phyloP scores from a whole-genome alignment of 2,797 vertebrate species.

The Astyanax mexicanus region DNA sequence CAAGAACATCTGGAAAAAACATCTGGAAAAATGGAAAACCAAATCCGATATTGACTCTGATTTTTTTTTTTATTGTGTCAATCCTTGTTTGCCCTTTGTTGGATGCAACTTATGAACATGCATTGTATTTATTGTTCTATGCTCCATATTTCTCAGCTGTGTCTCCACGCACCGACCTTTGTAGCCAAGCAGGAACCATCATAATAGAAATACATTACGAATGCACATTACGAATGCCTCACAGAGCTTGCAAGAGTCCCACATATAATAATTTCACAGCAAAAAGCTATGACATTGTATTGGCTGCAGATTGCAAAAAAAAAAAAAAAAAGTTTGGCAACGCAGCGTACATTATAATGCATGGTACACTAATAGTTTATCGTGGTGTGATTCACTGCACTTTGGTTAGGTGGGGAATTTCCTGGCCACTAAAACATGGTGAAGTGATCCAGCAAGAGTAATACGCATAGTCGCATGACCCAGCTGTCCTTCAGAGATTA shows the following conservation, averaged over 20 bases:
- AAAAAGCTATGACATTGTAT: conserved; percentile 28
- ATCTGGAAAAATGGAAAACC: too few species aligned
- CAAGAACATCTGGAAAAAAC: too few species aligned
- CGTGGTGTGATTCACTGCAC: conserved; percentile 58
- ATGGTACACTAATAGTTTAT: conserved; percentile 52
- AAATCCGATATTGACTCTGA: background rate
- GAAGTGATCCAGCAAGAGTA: conserved; percentile 52
- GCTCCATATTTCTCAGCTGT: background rate
- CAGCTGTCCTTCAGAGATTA: conserved; percentile 54
- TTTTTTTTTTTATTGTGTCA: background rate
- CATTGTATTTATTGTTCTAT: too few species aligned
- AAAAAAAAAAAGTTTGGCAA: conserved; percentile 28
- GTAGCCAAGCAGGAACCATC: conserved; percentile 14
- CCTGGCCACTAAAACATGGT: conserved; percentile 45
- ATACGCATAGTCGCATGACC: conserved; percentile 65
- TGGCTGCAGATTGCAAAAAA: conserved; percentile 23
- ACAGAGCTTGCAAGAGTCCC: conserved; percentile 17
- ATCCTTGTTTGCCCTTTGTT: background rate
- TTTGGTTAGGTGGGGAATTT: conserved; percentile 57
- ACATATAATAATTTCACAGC: conserved; percentile 33
- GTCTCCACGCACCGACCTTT: background rate
- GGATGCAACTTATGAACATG: background rate
- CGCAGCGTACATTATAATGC: background rate
- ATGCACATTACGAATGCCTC: conserved; percentile 29
- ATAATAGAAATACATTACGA: conserved; percentile 9